Base-by-base conservation (phyloP, 2,113 vertebrate genomes). In the Clarias magur region DNA sequence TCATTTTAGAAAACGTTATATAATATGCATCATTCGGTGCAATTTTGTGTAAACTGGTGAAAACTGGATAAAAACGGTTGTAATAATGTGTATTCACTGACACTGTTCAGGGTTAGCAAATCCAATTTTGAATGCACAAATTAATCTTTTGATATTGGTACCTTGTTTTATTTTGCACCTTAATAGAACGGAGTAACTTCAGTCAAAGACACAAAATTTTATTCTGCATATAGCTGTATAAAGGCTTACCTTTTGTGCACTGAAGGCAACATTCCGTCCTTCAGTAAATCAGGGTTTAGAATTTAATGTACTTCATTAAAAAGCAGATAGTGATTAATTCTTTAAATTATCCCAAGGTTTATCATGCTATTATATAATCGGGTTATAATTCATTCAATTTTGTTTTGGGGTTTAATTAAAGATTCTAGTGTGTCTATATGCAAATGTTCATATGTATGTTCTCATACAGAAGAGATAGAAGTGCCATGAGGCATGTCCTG, bases 391-490 rank as follows among this genome's bases (percentile, higher is more conserved):
- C 25, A 19, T 38, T 11, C 3, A 15, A 12, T 62, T 62, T 1
- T 84, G 2, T 53, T 76, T 56, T 13, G 23, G 27, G 57, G 11
- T 82, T 73, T 75, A 34, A n/a, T 59, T 25, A 72, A n/a, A 75
- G 54, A 27, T n/a, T 54, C 30, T 60, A 38, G 21, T 42, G 11
- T 0, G 53, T 42, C 1, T 42, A 42, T 48, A 25, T 85, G 16
- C 27, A 63, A n/a, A 9, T 30, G 23, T 30, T 75, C 17, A 38
- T 68, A 60, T 62, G 48, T 54, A n/a, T 21, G n/a, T n/a, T n/a
- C 15, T 25, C 60, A 57, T 17, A 9, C 27, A 62, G 48, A 56
- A 53, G 62, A 83, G 84, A 88, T 57, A 78, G 16, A 38, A 85
- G 19, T 42, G 68, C 10, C 83, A 79, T 21, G 48, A 56, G 25